phyloP scores from a whole-genome alignment of 2,888 invertebrate species.

The Amphipoea oculea region DNA sequence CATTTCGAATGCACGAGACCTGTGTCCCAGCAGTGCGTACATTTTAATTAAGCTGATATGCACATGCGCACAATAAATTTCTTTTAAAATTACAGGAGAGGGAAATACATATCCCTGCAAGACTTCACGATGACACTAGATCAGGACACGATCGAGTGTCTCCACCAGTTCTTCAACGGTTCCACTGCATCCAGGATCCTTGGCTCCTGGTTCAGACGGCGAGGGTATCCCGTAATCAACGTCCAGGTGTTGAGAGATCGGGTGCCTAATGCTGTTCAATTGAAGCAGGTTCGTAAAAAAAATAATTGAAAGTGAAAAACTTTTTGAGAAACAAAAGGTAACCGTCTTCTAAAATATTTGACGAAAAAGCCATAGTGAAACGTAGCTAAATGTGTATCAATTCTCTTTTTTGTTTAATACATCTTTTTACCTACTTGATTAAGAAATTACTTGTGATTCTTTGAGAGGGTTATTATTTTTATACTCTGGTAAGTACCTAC shows the following conservation, averaged over 20 bases:
- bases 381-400: neutral
- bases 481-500: neutral
- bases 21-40: neutral
- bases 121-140: slow-evolving; percentile 82
- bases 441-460: too few species aligned
- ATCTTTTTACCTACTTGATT: neutral
- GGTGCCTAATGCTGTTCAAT: slow-evolving; percentile 79
- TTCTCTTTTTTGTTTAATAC: neutral
- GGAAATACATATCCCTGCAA: slow-evolving; percentile 79
- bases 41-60: neutral
- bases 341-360: neutral
- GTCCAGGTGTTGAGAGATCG: slow-evolving; percentile 86
- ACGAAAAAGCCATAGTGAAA: neutral
- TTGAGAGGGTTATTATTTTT: neutral
- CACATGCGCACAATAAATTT: neutral
- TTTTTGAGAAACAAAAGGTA: neutral
- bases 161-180: slow-evolving; percentile 84
- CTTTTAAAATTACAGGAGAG: slow-evolving; percentile 77
- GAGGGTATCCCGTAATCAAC: slow-evolving; percentile 92
- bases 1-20: neutral
- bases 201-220: slow-evolving; percentile 92
- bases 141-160: slow-evolving; percentile 82
- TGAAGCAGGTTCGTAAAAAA: slow-evolving; percentile 79
- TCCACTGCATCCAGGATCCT: slow-evolving; percentile 87
- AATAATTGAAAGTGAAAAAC: neutral